These are phyloP conservation scores for Trematocara stigmaticum DNA, from an alignment of 2,113 vertebrate genomes.

Conservation along the genomic window DNA sequence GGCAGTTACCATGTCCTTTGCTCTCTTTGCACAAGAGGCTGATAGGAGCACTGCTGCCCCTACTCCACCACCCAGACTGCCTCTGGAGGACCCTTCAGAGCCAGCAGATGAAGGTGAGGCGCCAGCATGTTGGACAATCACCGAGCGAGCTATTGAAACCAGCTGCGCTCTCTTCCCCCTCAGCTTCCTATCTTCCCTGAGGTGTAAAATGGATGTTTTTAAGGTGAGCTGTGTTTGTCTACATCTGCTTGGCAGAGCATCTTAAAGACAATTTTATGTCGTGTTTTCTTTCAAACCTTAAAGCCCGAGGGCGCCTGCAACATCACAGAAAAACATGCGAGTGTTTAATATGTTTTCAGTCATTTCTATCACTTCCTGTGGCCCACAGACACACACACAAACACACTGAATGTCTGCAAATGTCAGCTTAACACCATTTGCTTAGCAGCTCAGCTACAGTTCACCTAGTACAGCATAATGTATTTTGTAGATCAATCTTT, in stretches of 20 bases:
- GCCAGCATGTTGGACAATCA: background rate
- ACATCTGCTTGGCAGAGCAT: background rate
- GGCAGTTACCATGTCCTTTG: background rate
- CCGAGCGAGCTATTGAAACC: background rate
- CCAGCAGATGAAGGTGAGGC: background rate
- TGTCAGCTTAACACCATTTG: background rate
- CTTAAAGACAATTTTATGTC: background rate
- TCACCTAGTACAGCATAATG: fast-evolving
- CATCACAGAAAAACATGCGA: background rate
- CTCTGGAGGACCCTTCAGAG: conserved; percentile 28
- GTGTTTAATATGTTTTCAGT: background rate
- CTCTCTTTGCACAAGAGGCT: background rate
- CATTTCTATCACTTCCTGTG: background rate
- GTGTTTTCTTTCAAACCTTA: background rate
- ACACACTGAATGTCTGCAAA: background rate
- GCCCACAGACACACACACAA: background rate
- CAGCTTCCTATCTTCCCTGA: background rate
- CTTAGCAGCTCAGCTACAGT: fast-evolving
- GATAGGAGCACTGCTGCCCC: background rate
- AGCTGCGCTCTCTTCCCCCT: background rate
- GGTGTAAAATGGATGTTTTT: background rate
- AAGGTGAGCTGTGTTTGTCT: background rate
- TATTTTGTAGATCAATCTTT: background rate
- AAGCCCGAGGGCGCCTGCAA: background rate
- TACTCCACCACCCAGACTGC: background rate